Base-by-base conservation (phyloP, 2,113 vertebrate genomes). In the Parus major region DNA sequence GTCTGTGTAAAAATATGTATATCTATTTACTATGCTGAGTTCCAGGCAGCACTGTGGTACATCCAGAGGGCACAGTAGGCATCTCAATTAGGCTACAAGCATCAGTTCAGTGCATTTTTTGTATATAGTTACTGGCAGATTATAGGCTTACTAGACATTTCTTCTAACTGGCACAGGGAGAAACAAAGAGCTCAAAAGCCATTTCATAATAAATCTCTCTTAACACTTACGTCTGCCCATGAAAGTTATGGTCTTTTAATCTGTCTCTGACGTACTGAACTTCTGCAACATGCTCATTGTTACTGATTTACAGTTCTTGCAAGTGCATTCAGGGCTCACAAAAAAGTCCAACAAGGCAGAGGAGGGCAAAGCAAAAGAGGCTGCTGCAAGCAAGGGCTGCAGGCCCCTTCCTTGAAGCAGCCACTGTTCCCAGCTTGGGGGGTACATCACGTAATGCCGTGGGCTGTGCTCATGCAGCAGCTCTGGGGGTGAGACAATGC, bases 381-480 rank as follows among this genome's bases (percentile, higher is more conserved):
- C 80, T 66, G 47, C 24, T 3, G 39, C 42, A 44, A 55, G 49
- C 27, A 15, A 29, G 60, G n/a, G 46, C 70, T 92, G 50, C 35
- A 12, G 42, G 23, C 7, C 11, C 35, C 29, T n/a, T 47, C 47
- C 64, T 72, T 60, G 27, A 33, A 50, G 35, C 27, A 39, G 33
- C 10, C 16, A 2, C 46, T 16, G 46, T 64, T 10, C 36, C 16
- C 35, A 29, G n/a, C 52, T 11, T 16, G 49, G 52, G 49, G 52
- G 52, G 41, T 27, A 2, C 11, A 1, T 25, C 79, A 29, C 3
- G 3, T 4, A 35, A 5, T 0, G 8, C 49, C 5, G 1, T 1
- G 5, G 59, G 39, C 50, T 65, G 64, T 53, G 69, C 69, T 42
- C 2, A 1, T 27, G 55, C 82, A 35, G 83, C 70, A 73, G 25